Base-by-base conservation (phyloP, 2,797 vertebrate species). In the Gobio occitaniae region DNA sequence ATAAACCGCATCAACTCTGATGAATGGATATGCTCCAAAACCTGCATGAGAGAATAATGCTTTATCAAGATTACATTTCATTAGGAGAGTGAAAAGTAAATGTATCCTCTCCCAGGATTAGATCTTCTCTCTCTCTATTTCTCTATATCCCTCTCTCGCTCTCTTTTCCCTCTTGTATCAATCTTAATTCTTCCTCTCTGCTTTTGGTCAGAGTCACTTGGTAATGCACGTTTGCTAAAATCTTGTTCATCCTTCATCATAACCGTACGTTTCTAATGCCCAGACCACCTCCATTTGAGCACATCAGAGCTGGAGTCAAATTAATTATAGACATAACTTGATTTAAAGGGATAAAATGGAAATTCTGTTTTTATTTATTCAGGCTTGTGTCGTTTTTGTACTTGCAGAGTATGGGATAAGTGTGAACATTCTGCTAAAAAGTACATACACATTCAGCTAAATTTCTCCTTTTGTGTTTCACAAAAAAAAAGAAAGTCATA, bases 61-160 rank as follows among this genome's bases (percentile, higher is more conserved):
- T 86, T 83, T 80, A 80, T 83, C 84, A 83, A 69, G 25, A 76
- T 52, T 59, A 61, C 78, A 75, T 88, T 86, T 84, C 69, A 56
- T 83, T 65, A 78, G 70, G 76, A 82, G 68, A 79, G 75, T 78
- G 76, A 85, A 85, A 85, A 69, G 68, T 50, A 79, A 82, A 70
- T 25, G 83, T 12, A 82, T 59, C 4, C 4, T 71, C 66, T 70
- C 13, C 21, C 25, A 41, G 50, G 79, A 70, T 81, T 80, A 52
- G 21, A 80, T 81, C n/a, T 10, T 8, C 21, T 70, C 32, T 54
- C 41, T 77, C 50, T 63, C 47, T 56, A 52, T 38, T 41, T 47
- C 3, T 12, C 65, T 65, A 32, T 78, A 38, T 63, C 8, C 15
- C 77, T 72, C 11, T 75, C 68, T 47, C 36, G 47, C 50, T 70